Evolutionary conservation across 2,888 invertebrate species (phyloP).

Genomic region (Corythucha ciliata): DNA sequence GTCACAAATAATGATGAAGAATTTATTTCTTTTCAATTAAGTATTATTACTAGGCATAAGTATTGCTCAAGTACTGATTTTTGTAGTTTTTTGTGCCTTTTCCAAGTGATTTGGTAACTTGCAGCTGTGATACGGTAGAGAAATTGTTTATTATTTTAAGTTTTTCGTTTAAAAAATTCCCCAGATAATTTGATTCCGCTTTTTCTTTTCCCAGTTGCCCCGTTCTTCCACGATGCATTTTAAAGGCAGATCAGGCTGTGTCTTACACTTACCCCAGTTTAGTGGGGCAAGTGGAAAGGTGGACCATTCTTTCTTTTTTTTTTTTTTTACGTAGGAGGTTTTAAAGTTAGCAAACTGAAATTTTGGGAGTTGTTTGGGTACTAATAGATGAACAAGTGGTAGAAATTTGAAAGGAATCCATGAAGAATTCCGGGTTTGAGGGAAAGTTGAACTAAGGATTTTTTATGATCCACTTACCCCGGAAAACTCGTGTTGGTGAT

Average conservation of each 20-base stretch:
- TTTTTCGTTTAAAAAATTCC: neutral
- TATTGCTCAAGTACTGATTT: neutral
- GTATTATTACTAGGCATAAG: neutral
- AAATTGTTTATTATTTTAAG: constrained; percentile 1
- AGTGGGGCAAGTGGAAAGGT: constrained; percentile 7
- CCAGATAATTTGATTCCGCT: constrained; percentile 10
- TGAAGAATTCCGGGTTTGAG: constrained; percentile 8
- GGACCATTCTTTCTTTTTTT: neutral
- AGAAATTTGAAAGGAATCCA: constrained; percentile 11
- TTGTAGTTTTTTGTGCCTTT: neutral
- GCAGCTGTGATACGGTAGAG: neutral
- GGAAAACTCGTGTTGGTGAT: too few relatives aligned
- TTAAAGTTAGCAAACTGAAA: constrained; percentile 5
- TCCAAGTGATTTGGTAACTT: neutral
- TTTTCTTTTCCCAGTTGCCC: constrained; percentile 11
- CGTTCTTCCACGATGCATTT: constrained; percentile 7
- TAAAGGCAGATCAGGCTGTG: neutral
- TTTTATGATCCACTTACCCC: constrained; percentile 12
- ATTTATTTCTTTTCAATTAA: neutral
- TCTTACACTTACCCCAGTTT: constrained; percentile 14
- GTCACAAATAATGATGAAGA: neutral
- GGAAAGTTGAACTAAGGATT: constrained; percentile 11
- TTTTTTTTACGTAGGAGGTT: constrained; percentile 8
- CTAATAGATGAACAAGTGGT: constrained; percentile 1
- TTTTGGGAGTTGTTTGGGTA: constrained; percentile 4